phyloP scores from a whole-genome alignment of 2,797 vertebrate species.

The Acrossocheilus fasciatus region DNA sequence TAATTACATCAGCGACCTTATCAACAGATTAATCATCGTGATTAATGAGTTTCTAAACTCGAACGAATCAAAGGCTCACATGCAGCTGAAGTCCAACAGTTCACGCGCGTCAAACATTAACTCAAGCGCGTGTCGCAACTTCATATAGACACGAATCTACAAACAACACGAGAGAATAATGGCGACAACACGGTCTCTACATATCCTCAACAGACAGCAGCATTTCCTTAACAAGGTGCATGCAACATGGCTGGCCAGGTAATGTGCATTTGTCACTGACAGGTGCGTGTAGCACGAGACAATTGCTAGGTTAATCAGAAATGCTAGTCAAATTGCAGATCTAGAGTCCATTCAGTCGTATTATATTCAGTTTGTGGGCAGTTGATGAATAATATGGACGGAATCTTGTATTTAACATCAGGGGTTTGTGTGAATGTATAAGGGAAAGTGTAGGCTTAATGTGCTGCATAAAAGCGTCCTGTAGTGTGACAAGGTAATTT shows the following conservation, averaged over 20 bases:
- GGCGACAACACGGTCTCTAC: slow-evolving; percentile 21
- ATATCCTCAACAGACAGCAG: slow-evolving; percentile 34
- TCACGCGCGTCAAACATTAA: slow-evolving; percentile 58
- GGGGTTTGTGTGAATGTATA: background rate
- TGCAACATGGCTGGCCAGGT: slow-evolving; percentile 44
- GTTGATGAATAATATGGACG: background rate
- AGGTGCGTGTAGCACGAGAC: background rate
- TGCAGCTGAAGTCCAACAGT: slow-evolving; percentile 41
- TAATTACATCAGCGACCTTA: slow-evolving; percentile 3
- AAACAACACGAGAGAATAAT: slow-evolving; percentile 23
- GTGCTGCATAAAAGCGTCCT: background rate
- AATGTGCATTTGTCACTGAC: background rate
- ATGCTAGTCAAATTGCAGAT: background rate
- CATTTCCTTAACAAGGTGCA: slow-evolving; percentile 19
- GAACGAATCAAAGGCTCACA: slow-evolving; percentile 14
- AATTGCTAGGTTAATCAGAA: background rate
- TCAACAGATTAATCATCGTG: background rate
- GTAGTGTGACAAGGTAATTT: background rate
- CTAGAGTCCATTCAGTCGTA: background rate
- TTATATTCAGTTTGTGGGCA: background rate
- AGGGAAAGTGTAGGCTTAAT: background rate
- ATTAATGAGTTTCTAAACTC: background rate
- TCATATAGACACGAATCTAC: background rate
- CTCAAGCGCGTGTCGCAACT: background rate
- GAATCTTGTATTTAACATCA: background rate